Base-by-base conservation (phyloP, 2,113 vertebrate species). In the Limnothrissa miodon region DNA sequence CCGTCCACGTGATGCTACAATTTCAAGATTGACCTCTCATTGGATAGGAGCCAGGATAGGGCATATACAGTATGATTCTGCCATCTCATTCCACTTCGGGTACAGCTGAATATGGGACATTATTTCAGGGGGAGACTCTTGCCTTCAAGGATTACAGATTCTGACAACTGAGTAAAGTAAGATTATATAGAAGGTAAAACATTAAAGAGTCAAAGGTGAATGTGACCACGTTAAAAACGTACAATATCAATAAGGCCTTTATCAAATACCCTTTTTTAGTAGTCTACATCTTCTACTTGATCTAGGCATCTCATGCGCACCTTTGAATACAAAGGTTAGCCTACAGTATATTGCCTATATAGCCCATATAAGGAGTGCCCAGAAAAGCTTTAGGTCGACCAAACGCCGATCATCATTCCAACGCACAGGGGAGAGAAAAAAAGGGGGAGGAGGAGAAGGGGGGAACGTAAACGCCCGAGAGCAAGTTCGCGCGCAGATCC, bases 401-500 rank as follows among this genome's bases (percentile, higher is more conserved):
- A 36, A 74, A 74, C 19, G 19, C 19, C 5, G 19, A 56, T 56
- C 51, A 56, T 74, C 66, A 74, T 36, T 74, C 33, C 66, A 33
- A 74, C 66, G 66, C 66, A 74, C 66, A 74, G 25, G 66, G 17
- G 11, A 29, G 66, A 29, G n/a, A 4, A 29, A 29, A 36, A 17
- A 56, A 56, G 21, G 53, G 17, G 21, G 19, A 46, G 44, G 46
- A 9, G 51, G 80, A 53, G 80, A 36, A 48, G 80, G 2, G 5
- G 19, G 19, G 29, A 74, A 74, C 39, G 80, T 81, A 62, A 81
- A 81, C 46, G 51, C 51, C 66, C 66, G 66, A 74, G 29, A 74
- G 66, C 66, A 74, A 82, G 83, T 59, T 84, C 79, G 66, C 82
- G 92, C 91, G 90, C 90, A 90, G 91, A 89, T 89, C 90, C 87